Base-by-base conservation (phyloP, 2,113 vertebrate species). In the Cercopithecus mona region DNA sequence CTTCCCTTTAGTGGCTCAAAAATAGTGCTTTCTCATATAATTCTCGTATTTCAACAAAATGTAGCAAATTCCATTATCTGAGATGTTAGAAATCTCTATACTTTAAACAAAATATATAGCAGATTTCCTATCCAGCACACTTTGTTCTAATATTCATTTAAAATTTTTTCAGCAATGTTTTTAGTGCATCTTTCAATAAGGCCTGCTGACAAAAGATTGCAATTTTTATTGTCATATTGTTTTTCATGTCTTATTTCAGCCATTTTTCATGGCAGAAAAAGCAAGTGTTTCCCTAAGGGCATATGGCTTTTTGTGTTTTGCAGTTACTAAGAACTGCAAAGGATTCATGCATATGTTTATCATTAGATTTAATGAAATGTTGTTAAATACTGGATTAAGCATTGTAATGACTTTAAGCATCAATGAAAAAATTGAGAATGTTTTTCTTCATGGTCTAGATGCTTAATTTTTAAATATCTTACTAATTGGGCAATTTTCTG, bases 251-350 rank as follows among this genome's bases (percentile, higher is more conserved):
- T 93, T 64, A 93, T 96, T 97, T 80, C 73, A 92, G 73, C 6
- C 48, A 89, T 87, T 97, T 97, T 97, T 97, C 93, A 94, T 72
- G 88, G 95, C 75, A 93, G 88, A 50, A 86, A 94, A 94, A 79
- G 38, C 86, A 95, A 96, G 78, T 61, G 12, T 94, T 96, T 97
- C 86, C 89, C 92, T 76, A 61, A 82, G 59, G 95, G 40, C 7
- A 17, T 30, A 32, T 32, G 48, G 59, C 6, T 94, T 96, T 97
- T 96, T 86, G 5, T 87, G 82, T 76, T 97, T 96, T 96, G 73
- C 27, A 90, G 80, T 94, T 93, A 81, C 79, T 75, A 86, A 76
- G 75, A 96, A 93, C 90, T 85, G n/a, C 40, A 57, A 81, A 87
- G 82, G 59, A 88, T 6, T 94, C 75, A 43, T 73, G n/a, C 70